Evolutionary conservation across 1,140 invertebrate species (phyloP).

Genomic region (Pomacea maculata): DNA sequence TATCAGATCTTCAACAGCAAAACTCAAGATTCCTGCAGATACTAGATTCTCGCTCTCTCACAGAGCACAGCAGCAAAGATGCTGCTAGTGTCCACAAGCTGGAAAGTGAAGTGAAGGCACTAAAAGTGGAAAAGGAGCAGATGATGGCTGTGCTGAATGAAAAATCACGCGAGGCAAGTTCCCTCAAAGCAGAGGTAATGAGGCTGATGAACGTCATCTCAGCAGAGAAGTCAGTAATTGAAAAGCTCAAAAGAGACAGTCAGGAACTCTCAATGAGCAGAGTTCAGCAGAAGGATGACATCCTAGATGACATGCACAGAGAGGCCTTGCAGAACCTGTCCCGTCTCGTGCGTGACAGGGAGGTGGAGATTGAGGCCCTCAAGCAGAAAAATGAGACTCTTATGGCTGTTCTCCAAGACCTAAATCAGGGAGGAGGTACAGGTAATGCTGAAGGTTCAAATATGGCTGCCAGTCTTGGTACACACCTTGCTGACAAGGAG

Average conservation of each 20-base stretch:
- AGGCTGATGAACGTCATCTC: slow-evolving; percentile 63
- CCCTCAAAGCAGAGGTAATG: slow-evolving; percentile 65
- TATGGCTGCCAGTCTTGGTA: slow-evolving; percentile 40
- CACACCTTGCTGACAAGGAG: slow-evolving; percentile 62
- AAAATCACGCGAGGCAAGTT: slow-evolving; percentile 64
- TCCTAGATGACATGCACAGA: slow-evolving; percentile 61
- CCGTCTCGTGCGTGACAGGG: slow-evolving; percentile 65
- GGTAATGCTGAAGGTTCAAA: slow-evolving; percentile 31
- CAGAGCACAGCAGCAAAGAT: slow-evolving; percentile 38
- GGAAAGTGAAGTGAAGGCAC: slow-evolving; percentile 52
- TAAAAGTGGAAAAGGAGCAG: slow-evolving; percentile 63
- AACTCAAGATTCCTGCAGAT: slow-evolving; percentile 57
- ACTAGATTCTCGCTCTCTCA: slow-evolving; percentile 54
- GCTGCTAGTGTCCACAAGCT: slow-evolving; percentile 51
- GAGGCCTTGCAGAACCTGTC: slow-evolving; percentile 65
- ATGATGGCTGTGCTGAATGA: slow-evolving; percentile 66
- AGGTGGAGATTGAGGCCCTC: slow-evolving; percentile 67
- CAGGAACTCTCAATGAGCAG: slow-evolving; percentile 47
- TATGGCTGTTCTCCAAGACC: slow-evolving; percentile 62
- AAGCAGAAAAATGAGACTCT: slow-evolving; percentile 65
- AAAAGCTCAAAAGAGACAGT: slow-evolving; percentile 64
- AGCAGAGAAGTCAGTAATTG: slow-evolving; percentile 61
- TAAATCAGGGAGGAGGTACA: slow-evolving; percentile 3
- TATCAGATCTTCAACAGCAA: slow-evolving; percentile 54
- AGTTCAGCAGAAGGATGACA: slow-evolving; percentile 35